These are phyloP conservation scores for Pygmarrhopalites habei DNA, from an alignment of 1,140 invertebrate species.

Conservation along the genomic window DNA sequence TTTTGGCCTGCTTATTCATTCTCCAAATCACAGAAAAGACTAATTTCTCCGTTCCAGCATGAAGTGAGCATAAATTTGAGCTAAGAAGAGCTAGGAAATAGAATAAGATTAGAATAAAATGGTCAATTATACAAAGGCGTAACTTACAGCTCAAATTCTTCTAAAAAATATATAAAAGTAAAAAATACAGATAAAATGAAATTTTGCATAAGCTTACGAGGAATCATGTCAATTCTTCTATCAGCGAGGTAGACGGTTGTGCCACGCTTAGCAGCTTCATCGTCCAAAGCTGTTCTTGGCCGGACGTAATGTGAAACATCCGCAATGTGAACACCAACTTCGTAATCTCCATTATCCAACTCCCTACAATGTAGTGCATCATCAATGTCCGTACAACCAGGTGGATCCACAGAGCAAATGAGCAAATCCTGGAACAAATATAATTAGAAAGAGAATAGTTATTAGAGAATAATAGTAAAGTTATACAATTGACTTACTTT, in stretches of 20 bases:
- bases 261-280: slow-evolving; percentile 73
- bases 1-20: slow-evolving; percentile 74
- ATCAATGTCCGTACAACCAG: slow-evolving; percentile 98
- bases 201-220: slow-evolving; percentile 54
- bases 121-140: too few relatives aligned
- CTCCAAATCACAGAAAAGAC: slow-evolving; percentile 94
- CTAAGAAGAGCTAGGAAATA: slow-evolving; percentile 67
- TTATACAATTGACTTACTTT: too few relatives aligned
- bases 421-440: slow-evolving; percentile 72
- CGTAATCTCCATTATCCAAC: slow-evolving; percentile 66
- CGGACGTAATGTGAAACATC: slow-evolving; percentile 92
- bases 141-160: too few relatives aligned
- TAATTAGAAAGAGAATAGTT: too few relatives aligned
- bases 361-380: slow-evolving; percentile 85
- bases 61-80: slow-evolving; percentile 85
- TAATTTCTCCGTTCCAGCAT: slow-evolving; percentile 74
- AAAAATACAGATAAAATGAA: slow-evolving; percentile 1
- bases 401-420: slow-evolving; percentile 96
- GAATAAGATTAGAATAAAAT: too few relatives aligned
- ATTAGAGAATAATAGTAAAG: too few relatives aligned
- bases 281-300: slow-evolving; percentile 77
- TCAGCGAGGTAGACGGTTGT: slow-evolving; percentile 89
- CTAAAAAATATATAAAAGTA: background rate
- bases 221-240: slow-evolving; percentile 82
- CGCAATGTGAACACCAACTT: slow-evolving; percentile 91